Base-by-base conservation (phyloP, 2,113 vertebrate genomes). In the Otis tarda region DNA sequence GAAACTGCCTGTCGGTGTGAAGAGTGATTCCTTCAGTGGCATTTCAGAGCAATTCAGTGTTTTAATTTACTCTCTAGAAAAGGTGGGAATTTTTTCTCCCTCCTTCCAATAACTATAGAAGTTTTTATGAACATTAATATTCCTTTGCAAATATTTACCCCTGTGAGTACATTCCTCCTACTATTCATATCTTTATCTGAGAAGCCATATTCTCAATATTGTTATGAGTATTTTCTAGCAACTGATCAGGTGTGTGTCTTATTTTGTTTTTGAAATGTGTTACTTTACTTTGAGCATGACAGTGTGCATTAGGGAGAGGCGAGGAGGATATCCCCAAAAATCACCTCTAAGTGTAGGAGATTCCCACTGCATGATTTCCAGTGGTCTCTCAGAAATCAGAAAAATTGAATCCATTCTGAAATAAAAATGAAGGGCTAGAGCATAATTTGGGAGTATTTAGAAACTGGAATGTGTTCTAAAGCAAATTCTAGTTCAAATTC, bases 281-380 rank as follows among this genome's bases (percentile, higher is more conserved):
- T 43, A 4, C 9, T 92, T 43, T 39, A 4, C 9, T 92, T 49
- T 71, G 35, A 39, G 28, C 53, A 33, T 0, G 7, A 23, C 2
- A 7, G 6, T 53, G 55, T 31, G 3, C 17, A 11, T 0, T 45
- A 15, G 4, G 14, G 25, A 25, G 9, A 30, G 0, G 1, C 63
- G 21, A 2, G 8, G 7, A 69, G 1, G 2, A 2, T 69, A 33
- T 33, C 6, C 21, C 16, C 12, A 2, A 8, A 89, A 63, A n/a
- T 73, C 15, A 2, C 4, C 15, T 73, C 21, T 80, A 22, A 49
- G 16, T 22, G 18, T 23, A 80, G 16, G 9, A 14, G 8, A 27
- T 45, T 57, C 4, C 74, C 14, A 28, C 30, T 77, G 45, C 10
- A 35, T 1, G 0, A 27, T 65, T 65, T 89, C 25, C 33, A 76